A percentile compares a stretch with the other conserved stretches of the same genome.
These are phyloP conservation scores for Liposcelis brunnea DNA, from an alignment of 2,888 invertebrate genomes.

Conservation along the genomic window DNA sequence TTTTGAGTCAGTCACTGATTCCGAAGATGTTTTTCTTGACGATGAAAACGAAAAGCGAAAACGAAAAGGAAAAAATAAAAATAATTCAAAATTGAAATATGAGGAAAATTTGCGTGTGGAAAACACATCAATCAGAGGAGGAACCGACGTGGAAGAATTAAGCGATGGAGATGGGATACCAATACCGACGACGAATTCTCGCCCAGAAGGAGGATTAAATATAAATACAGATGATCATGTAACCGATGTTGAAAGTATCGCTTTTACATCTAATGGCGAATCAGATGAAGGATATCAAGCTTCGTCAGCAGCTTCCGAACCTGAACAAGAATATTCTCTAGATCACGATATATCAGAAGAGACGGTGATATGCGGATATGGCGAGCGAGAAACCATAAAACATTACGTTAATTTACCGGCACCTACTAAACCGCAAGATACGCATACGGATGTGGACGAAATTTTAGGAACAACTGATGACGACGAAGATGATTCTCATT, in stretches of 20 bases:
- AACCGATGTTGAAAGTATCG: conserved; percentile 30
- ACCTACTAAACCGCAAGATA: conserved; percentile 12
- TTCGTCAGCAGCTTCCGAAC: conserved; percentile 16
- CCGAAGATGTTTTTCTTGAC: conserved; percentile 5
- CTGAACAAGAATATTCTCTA: conserved; percentile 19
- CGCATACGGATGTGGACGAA: conserved; percentile 30
- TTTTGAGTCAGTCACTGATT: conserved; percentile 3
- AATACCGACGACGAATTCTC: conserved; percentile 12
- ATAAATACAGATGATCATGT: conserved; percentile 15
- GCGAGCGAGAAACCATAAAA: neutral
- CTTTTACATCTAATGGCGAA: conserved; percentile 25
- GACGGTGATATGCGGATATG: conserved; percentile 12
- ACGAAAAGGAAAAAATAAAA: neutral
- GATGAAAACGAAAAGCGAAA: conserved; percentile 19
- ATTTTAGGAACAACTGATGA: conserved; percentile 30
- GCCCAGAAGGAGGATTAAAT: conserved; percentile 11
- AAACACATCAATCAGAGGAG: neutral
- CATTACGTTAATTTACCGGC: neutral
- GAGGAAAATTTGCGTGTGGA: neutral
- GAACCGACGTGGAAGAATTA: conserved; percentile 29
- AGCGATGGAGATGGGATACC: conserved; percentile 22
- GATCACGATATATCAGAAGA: conserved; percentile 20
- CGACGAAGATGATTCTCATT: conserved; percentile 19
- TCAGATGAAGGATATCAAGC: conserved; percentile 15
- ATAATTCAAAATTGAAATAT: no score